phyloP scores from a whole-genome alignment of 2,113 vertebrate species.

The Anoplopoma fimbria region DNA sequence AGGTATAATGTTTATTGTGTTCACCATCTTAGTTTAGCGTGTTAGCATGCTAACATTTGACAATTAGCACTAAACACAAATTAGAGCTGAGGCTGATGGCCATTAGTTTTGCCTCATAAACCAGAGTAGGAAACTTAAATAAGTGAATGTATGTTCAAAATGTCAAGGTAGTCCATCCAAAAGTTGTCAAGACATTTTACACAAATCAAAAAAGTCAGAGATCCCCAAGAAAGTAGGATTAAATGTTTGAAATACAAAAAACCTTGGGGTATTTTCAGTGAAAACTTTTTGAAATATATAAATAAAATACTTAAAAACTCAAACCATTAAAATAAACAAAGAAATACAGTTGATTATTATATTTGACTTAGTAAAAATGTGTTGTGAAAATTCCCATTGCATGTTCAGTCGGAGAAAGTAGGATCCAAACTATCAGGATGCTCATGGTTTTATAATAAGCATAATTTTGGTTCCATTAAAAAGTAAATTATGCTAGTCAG shows the following conservation, averaged over 20 bases:
- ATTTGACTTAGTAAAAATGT: background rate
- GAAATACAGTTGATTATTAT: too few relatives aligned
- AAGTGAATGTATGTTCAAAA: background rate
- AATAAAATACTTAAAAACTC: background rate
- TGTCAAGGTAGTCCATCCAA: background rate
- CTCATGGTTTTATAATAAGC: background rate
- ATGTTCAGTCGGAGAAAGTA: background rate
- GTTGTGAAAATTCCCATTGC: background rate
- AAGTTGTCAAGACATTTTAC: background rate
- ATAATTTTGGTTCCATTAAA: background rate
- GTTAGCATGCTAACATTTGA: background rate
- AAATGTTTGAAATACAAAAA: too few relatives aligned
- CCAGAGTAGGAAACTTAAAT: background rate
- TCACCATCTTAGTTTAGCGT: background rate
- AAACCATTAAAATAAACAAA: background rate
- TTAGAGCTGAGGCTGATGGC: background rate
- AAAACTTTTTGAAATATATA: background rate
- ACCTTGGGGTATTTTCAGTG: too few relatives aligned
- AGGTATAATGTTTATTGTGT: background rate
- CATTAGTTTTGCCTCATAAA: background rate
- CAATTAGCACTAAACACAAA: background rate
- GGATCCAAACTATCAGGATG: background rate
- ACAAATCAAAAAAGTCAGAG: background rate
- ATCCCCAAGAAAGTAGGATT: too few relatives aligned
- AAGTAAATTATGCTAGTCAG: too few relatives aligned